A percentile compares a stretch with the other conserved stretches of the same genome.
These are phyloP conservation scores for Lepidochrysops patricia DNA, from an alignment of 2,888 invertebrate species.

Conservation along the genomic window DNA sequence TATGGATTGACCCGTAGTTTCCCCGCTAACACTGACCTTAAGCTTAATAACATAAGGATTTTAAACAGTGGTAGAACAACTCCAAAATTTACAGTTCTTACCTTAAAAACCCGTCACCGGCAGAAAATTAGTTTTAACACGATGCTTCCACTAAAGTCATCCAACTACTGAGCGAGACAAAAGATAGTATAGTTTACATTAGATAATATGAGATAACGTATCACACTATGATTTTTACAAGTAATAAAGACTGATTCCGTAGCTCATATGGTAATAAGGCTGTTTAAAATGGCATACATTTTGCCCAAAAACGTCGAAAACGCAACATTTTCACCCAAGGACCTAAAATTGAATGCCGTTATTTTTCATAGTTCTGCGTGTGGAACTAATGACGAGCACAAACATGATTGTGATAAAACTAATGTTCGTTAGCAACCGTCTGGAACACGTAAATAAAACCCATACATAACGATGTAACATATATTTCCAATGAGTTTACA, in stretches of 20 bases:
- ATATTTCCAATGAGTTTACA: constrained; percentile 69
- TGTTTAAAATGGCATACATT: no score
- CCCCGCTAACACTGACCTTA: no score
- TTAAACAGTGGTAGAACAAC: no score
- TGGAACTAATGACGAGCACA: neutral
- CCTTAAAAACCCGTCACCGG: constrained; percentile 65
- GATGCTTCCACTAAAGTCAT: constrained; percentile 17
- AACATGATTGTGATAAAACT: no score
- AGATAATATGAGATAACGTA: constrained; percentile 30
- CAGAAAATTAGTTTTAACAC: constrained; percentile 30
- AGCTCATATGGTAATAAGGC: no score
- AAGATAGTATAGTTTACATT: constrained; percentile 40
- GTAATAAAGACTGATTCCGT: no score
- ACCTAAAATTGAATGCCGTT: no score
- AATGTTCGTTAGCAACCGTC: no score
- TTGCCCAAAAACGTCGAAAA: no score
- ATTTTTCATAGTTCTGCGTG: neutral
- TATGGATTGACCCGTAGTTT: no score
- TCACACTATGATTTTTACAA: neutral
- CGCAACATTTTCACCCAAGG: no score
- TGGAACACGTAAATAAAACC: constrained; percentile 62
- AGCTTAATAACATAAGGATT: no score
- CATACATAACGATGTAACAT: constrained; percentile 65
- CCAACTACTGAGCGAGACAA: constrained; percentile 30
- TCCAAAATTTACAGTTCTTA: constrained; percentile 39